These are phyloP conservation scores for Ariolimax columbianus DNA, from an alignment of 2,888 invertebrate species.

Conservation along the genomic window DNA sequence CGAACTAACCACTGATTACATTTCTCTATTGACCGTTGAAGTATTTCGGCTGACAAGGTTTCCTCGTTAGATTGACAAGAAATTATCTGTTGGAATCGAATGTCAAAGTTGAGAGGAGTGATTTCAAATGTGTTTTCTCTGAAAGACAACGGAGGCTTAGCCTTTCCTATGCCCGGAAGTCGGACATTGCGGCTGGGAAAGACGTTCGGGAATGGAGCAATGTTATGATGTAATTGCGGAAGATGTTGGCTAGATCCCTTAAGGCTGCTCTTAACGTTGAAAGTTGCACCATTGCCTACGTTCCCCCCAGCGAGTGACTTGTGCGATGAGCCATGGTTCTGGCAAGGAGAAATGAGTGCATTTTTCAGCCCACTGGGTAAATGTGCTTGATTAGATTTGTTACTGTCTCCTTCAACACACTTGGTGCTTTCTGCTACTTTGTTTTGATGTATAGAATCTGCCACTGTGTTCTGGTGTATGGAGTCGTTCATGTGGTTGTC, in stretches of 20 bases:
- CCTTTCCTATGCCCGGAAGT: slow-evolving; percentile 63
- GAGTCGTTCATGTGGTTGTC: too few relatives aligned
- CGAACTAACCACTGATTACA: slow-evolving; percentile 69
- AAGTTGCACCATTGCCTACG: neutral
- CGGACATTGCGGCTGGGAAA: slow-evolving; percentile 28
- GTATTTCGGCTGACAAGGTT: slow-evolving; percentile 68
- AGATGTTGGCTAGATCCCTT: neutral
- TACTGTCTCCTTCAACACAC: neutral
- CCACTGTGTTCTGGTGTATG: neutral
- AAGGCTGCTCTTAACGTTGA: neutral
- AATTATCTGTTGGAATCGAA: slow-evolving; percentile 66
- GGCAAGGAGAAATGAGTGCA: neutral
- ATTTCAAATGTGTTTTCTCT: slow-evolving; percentile 69
- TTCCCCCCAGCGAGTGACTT: neutral
- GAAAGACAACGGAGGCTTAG: slow-evolving; percentile 41
- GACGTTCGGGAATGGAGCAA: too few relatives aligned
- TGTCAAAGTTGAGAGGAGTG: slow-evolving; percentile 71
- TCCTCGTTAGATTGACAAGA: slow-evolving; percentile 64
- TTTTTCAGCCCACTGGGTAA: neutral
- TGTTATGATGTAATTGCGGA: slow-evolving; percentile 26
- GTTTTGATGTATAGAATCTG: too few relatives aligned
- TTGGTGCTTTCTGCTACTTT: neutral
- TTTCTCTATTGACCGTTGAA: slow-evolving; percentile 67
- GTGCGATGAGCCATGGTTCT: neutral
- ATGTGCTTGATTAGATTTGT: too few relatives aligned